Percentiles rank a stretch among this genome's conserved stretches.
Evolutionary conservation across 2,113 vertebrate genomes (phyloP).

Genomic region (Plecturocebus donacophilus): DNA sequence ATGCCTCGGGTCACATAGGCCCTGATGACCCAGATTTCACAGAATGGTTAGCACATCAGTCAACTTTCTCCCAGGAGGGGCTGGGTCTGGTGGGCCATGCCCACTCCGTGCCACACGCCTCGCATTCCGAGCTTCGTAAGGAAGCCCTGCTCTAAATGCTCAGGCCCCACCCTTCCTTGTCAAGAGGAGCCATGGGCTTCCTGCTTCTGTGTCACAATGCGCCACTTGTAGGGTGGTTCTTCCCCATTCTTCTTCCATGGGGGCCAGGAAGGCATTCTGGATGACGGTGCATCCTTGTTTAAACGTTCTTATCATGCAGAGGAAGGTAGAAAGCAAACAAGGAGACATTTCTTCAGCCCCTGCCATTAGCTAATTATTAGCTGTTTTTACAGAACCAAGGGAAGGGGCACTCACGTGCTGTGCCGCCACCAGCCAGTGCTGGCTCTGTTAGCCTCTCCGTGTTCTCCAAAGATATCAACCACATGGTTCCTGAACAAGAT

Average conservation of each 20-base stretch:
- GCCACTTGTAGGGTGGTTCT: background rate
- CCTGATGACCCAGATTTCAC: background rate
- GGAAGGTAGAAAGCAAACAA: background rate
- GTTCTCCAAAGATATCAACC: background rate
- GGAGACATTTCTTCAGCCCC: background rate
- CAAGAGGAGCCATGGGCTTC: background rate
- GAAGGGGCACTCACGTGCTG: rapidly evolving
- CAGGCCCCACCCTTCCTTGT: no score
- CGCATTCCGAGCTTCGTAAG: rapidly evolving
- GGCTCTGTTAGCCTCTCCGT: background rate
- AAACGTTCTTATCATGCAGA: background rate
- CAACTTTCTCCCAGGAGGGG: no score
- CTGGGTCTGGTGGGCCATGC: rapidly evolving
- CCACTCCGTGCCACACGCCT: rapidly evolving
- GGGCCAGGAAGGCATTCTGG: background rate
- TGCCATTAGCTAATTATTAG: background rate
- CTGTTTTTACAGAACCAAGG: background rate
- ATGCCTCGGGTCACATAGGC: rapidly evolving
- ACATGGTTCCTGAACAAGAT: background rate
- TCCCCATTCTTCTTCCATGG: background rate
- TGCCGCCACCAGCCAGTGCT: rapidly evolving
- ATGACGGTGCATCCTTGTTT: background rate
- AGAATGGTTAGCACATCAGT: background rate
- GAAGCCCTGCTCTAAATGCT: background rate
- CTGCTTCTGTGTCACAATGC: rapidly evolving